Conservation (phyloP, 2,113 vertebrate genomes). For the Cheilinus undulatus region DNA sequence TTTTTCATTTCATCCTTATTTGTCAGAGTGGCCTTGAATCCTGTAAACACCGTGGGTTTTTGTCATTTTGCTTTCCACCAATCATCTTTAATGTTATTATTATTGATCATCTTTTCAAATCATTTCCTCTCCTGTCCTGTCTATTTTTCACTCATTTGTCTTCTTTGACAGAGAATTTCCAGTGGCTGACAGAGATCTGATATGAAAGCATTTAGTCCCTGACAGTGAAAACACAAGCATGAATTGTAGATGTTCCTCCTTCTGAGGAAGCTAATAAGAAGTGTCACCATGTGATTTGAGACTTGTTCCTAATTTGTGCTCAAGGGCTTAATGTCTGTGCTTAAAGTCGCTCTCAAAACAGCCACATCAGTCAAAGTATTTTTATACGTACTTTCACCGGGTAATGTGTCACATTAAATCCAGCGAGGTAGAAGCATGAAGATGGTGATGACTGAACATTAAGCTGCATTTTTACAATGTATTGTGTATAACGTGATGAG, state of each 20-base stretch:
- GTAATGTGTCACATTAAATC: conserved; percentile 20
- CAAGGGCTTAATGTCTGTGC: conserved; percentile 30
- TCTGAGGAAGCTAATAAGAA: conserved; percentile 32
- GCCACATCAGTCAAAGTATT: conserved; percentile 21
- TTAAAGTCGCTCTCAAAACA: conserved; percentile 41
- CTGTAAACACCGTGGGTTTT: conserved; percentile 4
- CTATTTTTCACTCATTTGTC: conserved; percentile 3
- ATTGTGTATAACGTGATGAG: conserved; percentile 4
- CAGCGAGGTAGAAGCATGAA: neutral
- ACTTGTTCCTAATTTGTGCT: conserved; percentile 42
- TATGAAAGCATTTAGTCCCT: conserved; percentile 2
- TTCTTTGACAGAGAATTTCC: conserved; percentile 20
- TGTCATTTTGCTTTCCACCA: neutral
- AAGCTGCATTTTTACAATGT: neutral
- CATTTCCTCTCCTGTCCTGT: neutral
- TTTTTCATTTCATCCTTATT: conserved; percentile 20
- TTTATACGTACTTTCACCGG: conserved; percentile 1
- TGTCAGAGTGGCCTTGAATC: conserved; percentile 7
- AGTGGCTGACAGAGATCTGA: neutral
- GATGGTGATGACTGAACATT: conserved; percentile 14
- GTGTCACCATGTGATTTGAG: conserved; percentile 45
- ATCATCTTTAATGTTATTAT: neutral
- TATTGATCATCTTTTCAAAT: conserved; percentile 1
- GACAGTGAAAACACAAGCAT: conserved; percentile 14
- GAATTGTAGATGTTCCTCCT: conserved; percentile 13